These are phyloP conservation scores for Hypocryptadius cinnamomeus DNA, from an alignment of 2,113 vertebrate species.

Conservation along the genomic window DNA sequence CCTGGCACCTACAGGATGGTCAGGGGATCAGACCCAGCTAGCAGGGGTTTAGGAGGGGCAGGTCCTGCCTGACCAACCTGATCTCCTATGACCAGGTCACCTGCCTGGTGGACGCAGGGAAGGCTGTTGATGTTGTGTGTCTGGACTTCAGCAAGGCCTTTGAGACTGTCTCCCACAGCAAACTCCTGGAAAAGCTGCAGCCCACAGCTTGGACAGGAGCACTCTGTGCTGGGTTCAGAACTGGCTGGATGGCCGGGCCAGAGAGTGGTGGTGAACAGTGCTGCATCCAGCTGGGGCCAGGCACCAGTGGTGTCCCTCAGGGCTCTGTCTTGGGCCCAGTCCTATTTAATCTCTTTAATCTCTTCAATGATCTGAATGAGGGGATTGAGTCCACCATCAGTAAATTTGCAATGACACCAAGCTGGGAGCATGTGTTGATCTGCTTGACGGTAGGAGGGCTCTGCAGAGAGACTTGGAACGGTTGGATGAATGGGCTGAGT, in stretches of 20 bases:
- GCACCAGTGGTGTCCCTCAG: too few species aligned
- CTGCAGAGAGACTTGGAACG: background rate
- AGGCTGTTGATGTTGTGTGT: background rate
- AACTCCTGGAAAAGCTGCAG: background rate
- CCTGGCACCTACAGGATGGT: background rate
- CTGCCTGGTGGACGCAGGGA: fast-evolving
- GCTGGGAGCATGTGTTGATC: background rate
- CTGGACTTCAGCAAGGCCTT: background rate
- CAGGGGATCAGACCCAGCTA: background rate
- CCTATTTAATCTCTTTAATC: background rate
- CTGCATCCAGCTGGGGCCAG: background rate
- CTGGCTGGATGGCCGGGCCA: background rate
- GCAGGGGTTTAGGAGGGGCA: background rate
- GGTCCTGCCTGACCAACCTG: background rate
- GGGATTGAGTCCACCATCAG: background rate
- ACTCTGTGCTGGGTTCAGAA: background rate
- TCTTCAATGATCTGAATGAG: background rate
- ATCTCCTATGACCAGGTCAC: background rate
- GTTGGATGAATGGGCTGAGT: background rate
- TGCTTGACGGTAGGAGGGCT: background rate
- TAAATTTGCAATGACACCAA: background rate
- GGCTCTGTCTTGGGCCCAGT: background rate
- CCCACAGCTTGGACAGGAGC: fast-evolving
- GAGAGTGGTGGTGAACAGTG: background rate
- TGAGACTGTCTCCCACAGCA: background rate